Evolutionary conservation across 2,888 invertebrate species (phyloP).

Genomic region (Amaurobius ferox): DNA sequence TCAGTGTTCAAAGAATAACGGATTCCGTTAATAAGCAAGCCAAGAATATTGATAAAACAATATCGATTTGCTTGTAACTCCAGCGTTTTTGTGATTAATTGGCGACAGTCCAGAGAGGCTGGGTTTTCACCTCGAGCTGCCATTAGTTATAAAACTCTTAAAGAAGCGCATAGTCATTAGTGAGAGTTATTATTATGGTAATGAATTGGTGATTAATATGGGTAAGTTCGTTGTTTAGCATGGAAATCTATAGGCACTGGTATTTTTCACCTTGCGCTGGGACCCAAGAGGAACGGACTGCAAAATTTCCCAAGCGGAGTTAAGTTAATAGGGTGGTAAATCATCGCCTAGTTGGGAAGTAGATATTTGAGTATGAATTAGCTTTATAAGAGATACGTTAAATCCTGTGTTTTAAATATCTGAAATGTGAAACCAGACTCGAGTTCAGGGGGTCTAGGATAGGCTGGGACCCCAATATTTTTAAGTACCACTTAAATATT

Average conservation of each 20-base stretch:
- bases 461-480: too few species aligned
- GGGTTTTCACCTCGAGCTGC: constrained; percentile 23
- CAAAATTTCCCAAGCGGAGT: constrained; percentile 33
- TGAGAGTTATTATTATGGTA: constrained; percentile 70
- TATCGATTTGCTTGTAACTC: constrained; percentile 50
- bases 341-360: constrained; percentile 33
- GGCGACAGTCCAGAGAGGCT: constrained; percentile 43
- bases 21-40: constrained; percentile 64
- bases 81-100: constrained; percentile 69
- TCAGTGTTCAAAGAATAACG: constrained; percentile 47
- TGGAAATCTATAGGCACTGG: constrained; percentile 58
- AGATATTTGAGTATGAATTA: constrained; percentile 15
- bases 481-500: too few species aligned
- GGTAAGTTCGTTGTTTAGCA: constrained; percentile 24
- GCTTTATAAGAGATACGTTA: too few species aligned
- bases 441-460: too few species aligned
- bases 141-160: constrained; percentile 53
- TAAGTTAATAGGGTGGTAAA: constrained; percentile 41
- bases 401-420: too few species aligned
- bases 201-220: constrained; percentile 72
- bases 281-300: background rate
- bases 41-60: constrained; percentile 62
- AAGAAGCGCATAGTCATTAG: constrained; percentile 51
- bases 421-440: too few species aligned
- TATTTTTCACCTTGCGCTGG: constrained; percentile 54